Evolutionary conservation across 2,797 vertebrate genomes (phyloP).

Genomic region (Mareca penelope): DNA sequence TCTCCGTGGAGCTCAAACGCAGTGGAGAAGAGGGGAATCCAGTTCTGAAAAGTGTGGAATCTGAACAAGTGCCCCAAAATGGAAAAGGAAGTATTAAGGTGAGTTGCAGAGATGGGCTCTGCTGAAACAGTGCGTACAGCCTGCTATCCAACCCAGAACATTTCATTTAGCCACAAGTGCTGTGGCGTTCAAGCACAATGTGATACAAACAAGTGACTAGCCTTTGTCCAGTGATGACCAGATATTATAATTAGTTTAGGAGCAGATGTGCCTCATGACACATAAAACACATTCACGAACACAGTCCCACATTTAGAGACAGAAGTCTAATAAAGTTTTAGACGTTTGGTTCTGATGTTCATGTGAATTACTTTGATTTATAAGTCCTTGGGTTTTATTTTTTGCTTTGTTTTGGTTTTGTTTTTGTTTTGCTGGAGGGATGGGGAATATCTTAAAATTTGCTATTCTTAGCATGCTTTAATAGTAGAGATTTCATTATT

Average conservation of each 20-base stretch:
- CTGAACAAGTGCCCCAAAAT: background rate
- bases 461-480: background rate
- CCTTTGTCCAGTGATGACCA: background rate
- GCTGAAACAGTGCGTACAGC: background rate
- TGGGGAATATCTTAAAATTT: background rate
- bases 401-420: background rate
- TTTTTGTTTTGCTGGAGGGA: background rate
- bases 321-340: background rate
- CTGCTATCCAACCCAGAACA: background rate
- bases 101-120: background rate
- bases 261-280: background rate
- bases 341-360: background rate
- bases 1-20: background rate
- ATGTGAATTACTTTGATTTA: background rate
- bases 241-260: background rate
- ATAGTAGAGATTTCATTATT: background rate
- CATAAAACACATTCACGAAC: background rate
- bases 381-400: background rate
- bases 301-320: background rate
- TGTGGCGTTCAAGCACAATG: background rate
- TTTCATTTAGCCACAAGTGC: background rate
- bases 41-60: background rate
- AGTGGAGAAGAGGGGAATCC: background rate
- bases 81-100: background rate
- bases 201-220: background rate